phyloP scores from a whole-genome alignment of 2,113 vertebrate species.

The Pitta sordida region DNA sequence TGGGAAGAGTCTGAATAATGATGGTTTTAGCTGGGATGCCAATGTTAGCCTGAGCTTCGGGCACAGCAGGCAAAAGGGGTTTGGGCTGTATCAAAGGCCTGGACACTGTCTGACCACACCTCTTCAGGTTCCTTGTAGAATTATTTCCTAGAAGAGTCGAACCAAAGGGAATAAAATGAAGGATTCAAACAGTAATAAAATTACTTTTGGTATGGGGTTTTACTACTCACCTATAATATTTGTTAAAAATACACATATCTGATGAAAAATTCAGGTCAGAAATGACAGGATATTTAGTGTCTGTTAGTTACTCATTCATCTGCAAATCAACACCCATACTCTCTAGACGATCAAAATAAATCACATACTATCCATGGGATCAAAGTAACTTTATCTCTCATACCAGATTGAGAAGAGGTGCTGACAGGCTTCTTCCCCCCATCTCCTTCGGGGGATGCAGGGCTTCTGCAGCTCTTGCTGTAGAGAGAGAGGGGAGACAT shows the following conservation, averaged over 20 bases:
- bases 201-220: fast-evolving
- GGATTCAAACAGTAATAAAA: not conserved
- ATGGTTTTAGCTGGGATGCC: constrained; percentile 85
- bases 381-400: not conserved
- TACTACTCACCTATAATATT: not conserved
- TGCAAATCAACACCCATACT: not conserved
- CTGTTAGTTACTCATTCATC: not conserved
- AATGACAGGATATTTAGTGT: not conserved
- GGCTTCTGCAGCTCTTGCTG: constrained; percentile 74
- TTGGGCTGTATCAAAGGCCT: constrained; percentile 89
- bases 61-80: constrained; percentile 80
- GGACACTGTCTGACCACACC: constrained; percentile 72
- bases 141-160: constrained; percentile 70
- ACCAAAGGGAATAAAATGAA: not conserved
- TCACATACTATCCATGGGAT: fast-evolving
- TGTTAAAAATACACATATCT: not conserved
- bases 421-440: constrained; percentile 64
- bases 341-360: not conserved
- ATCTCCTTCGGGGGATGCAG: constrained; percentile 54
- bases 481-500: constrained; percentile 85
- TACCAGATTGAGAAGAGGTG: constrained; percentile 55
- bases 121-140: constrained; percentile 68
- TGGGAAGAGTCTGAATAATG: constrained; percentile 88
- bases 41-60: constrained; percentile 74
- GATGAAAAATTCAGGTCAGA: not conserved